phyloP scores from a whole-genome alignment of 2,888 invertebrate species.

The Notodonta dromedarius region DNA sequence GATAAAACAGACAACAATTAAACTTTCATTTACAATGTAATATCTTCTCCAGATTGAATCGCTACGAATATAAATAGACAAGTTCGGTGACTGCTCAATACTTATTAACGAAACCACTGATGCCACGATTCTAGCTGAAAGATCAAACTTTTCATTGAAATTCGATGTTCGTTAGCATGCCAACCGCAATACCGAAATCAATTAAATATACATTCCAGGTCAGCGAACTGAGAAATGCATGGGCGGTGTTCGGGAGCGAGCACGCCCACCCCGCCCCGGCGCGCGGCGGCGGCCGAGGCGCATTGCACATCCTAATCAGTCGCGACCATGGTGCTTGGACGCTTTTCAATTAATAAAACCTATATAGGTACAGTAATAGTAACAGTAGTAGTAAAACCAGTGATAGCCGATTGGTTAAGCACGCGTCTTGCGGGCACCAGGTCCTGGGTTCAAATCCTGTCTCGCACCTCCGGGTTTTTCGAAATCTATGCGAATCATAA shows the following conservation, averaged over 20 bases:
- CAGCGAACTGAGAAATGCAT: slow-evolving; percentile 72
- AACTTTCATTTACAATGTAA: background rate
- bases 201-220: slow-evolving; percentile 72
- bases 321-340: slow-evolving; percentile 18
- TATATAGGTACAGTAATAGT: too few species aligned
- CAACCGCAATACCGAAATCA: slow-evolving; percentile 67
- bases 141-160: slow-evolving; percentile 56
- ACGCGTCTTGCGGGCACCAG: too few species aligned
- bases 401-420: too few species aligned
- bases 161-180: slow-evolving; percentile 55
- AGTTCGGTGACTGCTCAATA: slow-evolving; percentile 13
- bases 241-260: slow-evolving; percentile 40
- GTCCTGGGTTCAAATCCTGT: too few species aligned
- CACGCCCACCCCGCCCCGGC: slow-evolving; percentile 6
- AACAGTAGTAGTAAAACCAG: too few species aligned
- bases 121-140: slow-evolving; percentile 40
- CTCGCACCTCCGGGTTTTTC: too few species aligned
- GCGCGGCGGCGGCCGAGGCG: slow-evolving; percentile 2
- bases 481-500: too few species aligned
- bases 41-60: background rate
- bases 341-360: background rate
- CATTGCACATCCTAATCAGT: slow-evolving; percentile 34
- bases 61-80: background rate
- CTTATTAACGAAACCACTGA: slow-evolving; percentile 10
- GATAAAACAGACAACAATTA: background rate